These are phyloP conservation scores for Leptobrachium leishanense DNA, from an alignment of 2,113 vertebrate species.

Conservation along the genomic window DNA sequence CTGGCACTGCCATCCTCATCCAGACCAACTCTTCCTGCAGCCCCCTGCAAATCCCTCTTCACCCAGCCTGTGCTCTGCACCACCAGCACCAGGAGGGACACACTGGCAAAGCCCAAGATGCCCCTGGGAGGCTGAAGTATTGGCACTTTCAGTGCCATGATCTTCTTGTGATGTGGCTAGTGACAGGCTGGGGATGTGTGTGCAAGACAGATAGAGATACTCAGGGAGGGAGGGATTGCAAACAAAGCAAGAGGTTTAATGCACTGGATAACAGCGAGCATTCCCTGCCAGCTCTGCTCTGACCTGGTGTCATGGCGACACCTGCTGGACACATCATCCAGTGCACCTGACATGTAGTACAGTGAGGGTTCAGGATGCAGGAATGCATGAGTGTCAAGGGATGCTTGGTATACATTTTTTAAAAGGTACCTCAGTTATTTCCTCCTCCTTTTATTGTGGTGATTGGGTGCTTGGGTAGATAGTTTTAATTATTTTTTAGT, in stretches of 20 bases:
- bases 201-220: conserved; percentile 42
- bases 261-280: conserved; percentile 29
- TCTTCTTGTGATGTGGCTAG: conserved; percentile 42
- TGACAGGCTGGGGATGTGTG: conserved; percentile 45
- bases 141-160: conserved; percentile 45
- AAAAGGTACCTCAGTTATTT: too few species aligned
- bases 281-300: not conserved
- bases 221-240: conserved; percentile 44
- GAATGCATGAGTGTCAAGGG: too few species aligned
- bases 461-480: too few species aligned
- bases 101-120: conserved; percentile 21
- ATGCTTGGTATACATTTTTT: too few species aligned
- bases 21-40: conserved; percentile 14
- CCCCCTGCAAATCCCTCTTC: conserved; percentile 19
- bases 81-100: conserved; percentile 40
- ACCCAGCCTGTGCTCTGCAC: conserved; percentile 35
- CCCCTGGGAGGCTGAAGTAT: conserved; percentile 29
- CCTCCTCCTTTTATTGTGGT: too few species aligned
- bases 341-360: too few species aligned
- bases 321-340: not conserved
- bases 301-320: conserved; percentile 9
- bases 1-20: not conserved
- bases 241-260: conserved; percentile 40
- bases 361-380: too few species aligned
- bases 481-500: too few species aligned